Evolutionary conservation across 2,888 invertebrate species (phyloP).

Genomic region (Augiades crinisus): DNA sequence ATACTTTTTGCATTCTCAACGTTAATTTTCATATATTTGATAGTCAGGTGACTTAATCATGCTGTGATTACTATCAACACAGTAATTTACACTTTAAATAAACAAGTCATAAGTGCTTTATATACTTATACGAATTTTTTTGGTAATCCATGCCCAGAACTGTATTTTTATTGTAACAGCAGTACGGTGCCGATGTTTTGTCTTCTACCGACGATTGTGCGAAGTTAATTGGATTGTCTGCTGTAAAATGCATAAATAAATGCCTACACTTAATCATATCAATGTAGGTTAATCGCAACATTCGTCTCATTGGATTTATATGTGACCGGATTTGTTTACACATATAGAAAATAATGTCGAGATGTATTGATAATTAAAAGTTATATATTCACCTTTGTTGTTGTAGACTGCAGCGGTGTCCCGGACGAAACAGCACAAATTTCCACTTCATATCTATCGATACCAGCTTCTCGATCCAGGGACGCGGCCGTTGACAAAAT

Average conservation of each 20-base stretch:
- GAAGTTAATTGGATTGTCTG: constrained; percentile 70
- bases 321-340: no score
- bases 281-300: constrained; percentile 21
- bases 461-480: constrained; percentile 91
- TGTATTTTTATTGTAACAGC: constrained; percentile 70
- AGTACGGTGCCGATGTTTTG: constrained; percentile 70
- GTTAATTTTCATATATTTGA: no score
- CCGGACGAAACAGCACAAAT: constrained; percentile 91
- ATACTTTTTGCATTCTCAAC: no score
- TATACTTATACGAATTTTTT: no score
- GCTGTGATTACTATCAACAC: no score
- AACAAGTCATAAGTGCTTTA: no score
- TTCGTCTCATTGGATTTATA: background rate
- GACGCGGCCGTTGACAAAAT: constrained; percentile 92
- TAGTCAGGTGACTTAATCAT: no score
- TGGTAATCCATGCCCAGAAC: no score
- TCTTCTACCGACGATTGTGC: constrained; percentile 66
- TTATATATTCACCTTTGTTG: constrained; percentile 87
- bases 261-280: constrained; percentile 31
- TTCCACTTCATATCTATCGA: constrained; percentile 91
- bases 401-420: constrained; percentile 87
- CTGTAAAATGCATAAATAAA: constrained; percentile 31
- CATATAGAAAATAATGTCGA: no score
- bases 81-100: no score
- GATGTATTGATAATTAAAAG: background rate